phyloP scores from a whole-genome alignment of 2,113 vertebrate species.

The Pelecanoides urinatrix region DNA sequence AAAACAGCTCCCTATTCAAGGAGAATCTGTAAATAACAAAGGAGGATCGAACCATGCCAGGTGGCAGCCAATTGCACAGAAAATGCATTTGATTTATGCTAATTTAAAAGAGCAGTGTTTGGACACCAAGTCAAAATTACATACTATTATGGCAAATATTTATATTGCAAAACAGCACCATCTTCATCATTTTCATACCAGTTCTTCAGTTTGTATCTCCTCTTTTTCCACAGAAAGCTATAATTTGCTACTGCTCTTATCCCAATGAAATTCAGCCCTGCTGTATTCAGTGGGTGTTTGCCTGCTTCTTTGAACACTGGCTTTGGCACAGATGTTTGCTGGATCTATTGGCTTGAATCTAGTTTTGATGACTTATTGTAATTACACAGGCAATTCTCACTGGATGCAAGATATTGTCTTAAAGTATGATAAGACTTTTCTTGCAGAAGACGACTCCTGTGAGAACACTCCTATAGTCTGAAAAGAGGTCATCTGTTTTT shows the following conservation, averaged over 20 bases:
- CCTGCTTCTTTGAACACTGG: neutral
- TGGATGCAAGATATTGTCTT: neutral
- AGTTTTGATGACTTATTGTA: neutral
- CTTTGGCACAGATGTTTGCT: neutral
- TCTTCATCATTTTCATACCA: neutral
- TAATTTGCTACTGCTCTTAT: neutral
- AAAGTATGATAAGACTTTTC: neutral
- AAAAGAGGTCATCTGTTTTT: neutral
- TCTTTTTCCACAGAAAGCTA: neutral
- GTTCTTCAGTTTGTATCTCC: neutral
- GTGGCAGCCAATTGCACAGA: neutral
- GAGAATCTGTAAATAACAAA: neutral
- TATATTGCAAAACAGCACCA: neutral
- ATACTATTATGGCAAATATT: neutral
- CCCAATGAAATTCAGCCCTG: neutral
- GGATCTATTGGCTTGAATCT: neutral
- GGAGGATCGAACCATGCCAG: neutral
- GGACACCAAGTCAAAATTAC: neutral
- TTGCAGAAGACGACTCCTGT: neutral
- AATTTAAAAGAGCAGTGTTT: conserved; percentile 4
- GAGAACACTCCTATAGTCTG: neutral
- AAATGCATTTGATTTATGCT: neutral
- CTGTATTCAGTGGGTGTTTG: neutral
- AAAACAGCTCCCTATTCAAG: neutral
- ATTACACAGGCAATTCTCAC: neutral